Base-by-base conservation (phyloP, 1,140 invertebrate species). In the Plutomurus gul region DNA sequence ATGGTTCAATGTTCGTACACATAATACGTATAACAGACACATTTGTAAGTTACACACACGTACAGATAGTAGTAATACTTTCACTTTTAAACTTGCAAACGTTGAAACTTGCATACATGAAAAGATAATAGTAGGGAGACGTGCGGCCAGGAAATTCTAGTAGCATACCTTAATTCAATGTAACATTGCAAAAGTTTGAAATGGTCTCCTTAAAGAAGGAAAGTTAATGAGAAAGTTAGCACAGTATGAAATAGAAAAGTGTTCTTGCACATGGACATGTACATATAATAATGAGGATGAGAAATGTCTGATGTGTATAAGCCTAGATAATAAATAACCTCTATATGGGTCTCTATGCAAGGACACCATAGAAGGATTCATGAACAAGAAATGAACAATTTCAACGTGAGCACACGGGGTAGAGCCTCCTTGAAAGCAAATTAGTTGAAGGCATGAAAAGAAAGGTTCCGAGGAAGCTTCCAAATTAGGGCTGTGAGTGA, bases 361-460 rank as follows among this genome's bases (percentile, higher is more conserved):
- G n/a, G n/a, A n/a, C n/a, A n/a, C n/a, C n/a, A n/a, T n/a, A n/a
- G n/a, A 51, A 51, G 47, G 47, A 22, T 51, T 51, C 47, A 51
- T 51, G 47, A 51, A 20, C 47, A 51, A 51, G 47, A 25, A 51
- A 51, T n/a, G 47, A 51, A 51, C 47, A 51, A 51, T 51, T 51
- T 51, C 47, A 51, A 49, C 25, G 47, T 51, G 47, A 22, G 47
- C 47, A 51, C 13, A 51, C 20, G 47, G 25, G 47, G 25, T 22
- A 51, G 47, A 51, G 47, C 47, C 47, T 20, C 18, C 18, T 51
- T 22, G 20, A 51, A 8, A 22, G 13, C 11, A 51, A 51, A 51
- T 51, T 51, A 51, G 18, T 51, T 51, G 0, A 25, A 51, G 25
- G 25, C 47, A 51, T 51, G 47, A 51, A 51, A 11, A 51, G 47